These are phyloP conservation scores for Epinephelus fuscoguttatus DNA, from an alignment of 2,113 vertebrate species.

Conservation along the genomic window DNA sequence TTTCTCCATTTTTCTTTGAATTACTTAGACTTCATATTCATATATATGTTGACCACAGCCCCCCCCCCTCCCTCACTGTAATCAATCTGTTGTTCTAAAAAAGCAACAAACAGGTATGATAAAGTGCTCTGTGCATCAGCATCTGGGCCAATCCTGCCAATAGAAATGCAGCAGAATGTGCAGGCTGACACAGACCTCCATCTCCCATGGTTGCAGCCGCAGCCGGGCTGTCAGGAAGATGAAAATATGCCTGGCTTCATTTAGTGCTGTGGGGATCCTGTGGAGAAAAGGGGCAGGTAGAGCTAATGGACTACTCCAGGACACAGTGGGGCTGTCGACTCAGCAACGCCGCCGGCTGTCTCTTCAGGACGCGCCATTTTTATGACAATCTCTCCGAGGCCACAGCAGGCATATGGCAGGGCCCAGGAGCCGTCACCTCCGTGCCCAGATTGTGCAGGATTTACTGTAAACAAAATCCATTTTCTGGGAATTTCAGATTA, in stretches of 20 bases:
- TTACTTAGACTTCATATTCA: background rate
- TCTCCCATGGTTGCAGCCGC: conserved; percentile 68
- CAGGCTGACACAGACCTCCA: conserved; percentile 69
- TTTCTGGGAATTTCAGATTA: conserved; percentile 46
- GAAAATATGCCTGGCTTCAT: conserved; percentile 82
- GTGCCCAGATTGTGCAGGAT: conserved; percentile 55
- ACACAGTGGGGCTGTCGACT: conserved; percentile 79
- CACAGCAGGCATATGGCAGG: conserved; percentile 22
- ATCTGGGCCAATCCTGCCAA: conserved; percentile 56
- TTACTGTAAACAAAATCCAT: conserved; percentile 75
- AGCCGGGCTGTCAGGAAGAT: conserved; percentile 80
- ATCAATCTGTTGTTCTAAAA: conserved; percentile 27
- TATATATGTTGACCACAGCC: background rate
- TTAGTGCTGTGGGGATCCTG: conserved; percentile 79
- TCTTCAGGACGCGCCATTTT: conserved; percentile 70
- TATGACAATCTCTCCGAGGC: conserved; percentile 73
- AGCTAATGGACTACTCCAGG: conserved; percentile 82
- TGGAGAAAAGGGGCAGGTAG: conserved; percentile 79
- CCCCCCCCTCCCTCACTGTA: background rate
- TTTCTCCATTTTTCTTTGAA: background rate
- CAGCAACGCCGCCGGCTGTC: conserved; percentile 76
- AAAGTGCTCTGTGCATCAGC: conserved; percentile 49
- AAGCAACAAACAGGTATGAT: conserved; percentile 37
- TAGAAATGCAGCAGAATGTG: conserved; percentile 58
- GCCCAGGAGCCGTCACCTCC: conserved; percentile 57